These are phyloP conservation scores for Aphrocallistes beatrix DNA, from an alignment of 37 sponge, comb jelly and placozoan genomes.

Conservation along the genomic window DNA sequence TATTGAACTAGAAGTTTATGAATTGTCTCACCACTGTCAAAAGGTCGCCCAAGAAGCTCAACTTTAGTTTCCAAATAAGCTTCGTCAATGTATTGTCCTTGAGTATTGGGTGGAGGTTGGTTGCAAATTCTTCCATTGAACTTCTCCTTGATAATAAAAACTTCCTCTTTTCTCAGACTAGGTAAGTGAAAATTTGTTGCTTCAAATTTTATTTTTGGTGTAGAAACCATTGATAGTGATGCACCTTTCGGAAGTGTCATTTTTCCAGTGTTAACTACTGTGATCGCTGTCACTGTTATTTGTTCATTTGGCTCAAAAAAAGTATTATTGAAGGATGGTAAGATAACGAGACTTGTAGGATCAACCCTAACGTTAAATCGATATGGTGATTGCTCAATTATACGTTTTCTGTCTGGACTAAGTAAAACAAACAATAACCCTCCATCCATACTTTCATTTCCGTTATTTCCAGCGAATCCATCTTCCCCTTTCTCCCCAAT, in stretches of 20 bases:
- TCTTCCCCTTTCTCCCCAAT: constrained; percentile 37
- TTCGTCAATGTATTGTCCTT: constrained; percentile 51
- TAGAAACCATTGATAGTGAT: constrained; percentile 31
- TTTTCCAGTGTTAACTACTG: constrained; percentile 38
- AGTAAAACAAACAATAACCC: too few species aligned
- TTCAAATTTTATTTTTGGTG: constrained; percentile 44
- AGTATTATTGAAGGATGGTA: constrained; percentile 53
- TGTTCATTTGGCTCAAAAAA: constrained; percentile 67
- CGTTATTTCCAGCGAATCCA: constrained; percentile 29
- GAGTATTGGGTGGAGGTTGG: constrained; percentile 57
- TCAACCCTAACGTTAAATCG: constrained; percentile 43
- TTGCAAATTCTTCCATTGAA: constrained; percentile 59
- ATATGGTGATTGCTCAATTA: too few species aligned
- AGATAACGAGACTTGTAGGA: constrained; percentile 19
- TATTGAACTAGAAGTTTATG: constrained; percentile 50
- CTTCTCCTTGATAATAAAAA: constrained; percentile 42
- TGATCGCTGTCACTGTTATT: constrained; percentile 35
- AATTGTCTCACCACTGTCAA: constrained; percentile 38
- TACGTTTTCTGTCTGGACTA: too few species aligned
- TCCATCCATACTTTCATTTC: too few species aligned
- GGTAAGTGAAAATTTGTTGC: constrained; percentile 42
- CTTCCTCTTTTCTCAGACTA: too few species aligned
- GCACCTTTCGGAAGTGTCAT: constrained; percentile 44
- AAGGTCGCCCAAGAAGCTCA: constrained; percentile 45
- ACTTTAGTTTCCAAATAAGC: constrained; percentile 45